Base-by-base conservation (phyloP, 2,797 vertebrate genomes). In the Myiotriccus ornatus region DNA sequence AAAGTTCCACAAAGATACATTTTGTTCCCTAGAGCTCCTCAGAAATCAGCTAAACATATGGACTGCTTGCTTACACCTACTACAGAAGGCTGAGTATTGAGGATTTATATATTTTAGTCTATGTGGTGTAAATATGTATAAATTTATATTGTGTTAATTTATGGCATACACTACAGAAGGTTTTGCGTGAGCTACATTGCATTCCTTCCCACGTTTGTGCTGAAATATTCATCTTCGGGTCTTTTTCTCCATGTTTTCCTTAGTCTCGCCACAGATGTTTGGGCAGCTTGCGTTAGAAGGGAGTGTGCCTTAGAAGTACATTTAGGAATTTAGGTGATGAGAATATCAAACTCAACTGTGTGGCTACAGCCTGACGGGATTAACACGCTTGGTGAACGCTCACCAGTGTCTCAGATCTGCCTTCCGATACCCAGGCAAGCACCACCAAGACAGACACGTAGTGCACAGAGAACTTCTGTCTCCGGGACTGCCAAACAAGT, bases 61-160 rank as follows among this genome's bases (percentile, higher is more conserved):
- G 97, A 97, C 97, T 96, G 96, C 97, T 98, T 97, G 96, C 96
- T 97, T 98, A 97, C 97, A 98, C 97, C 97, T 98, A 97, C 96
- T 96, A 97, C 96, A 97, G 96, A 96, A 97, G 96, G 97, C 96
- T 97, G 96, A 98, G 96, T 97, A 98, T 97, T 97, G 97, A 98
- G 95, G 96, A 98, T 98, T 98, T 98, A 97, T 98, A 97, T 98
- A 97, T 98, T 97, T 97, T 97, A 97, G 96, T 96, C 97, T 97
- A 96, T 97, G 97, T 98, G 97, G 97, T 98, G 97, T 98, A 98
- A 98, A 98, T 97, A 97, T 97, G 97, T 97, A 98, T 97, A 98
- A 97, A 98, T 98, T 98, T 98, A 98, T 97, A 98, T 98, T 97
- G 98, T 98, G 98, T 96, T 98, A 98, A 98, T 98, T 98, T 98